These are phyloP conservation scores for Phrynosoma platyrhinos DNA, from an alignment of 2,113 vertebrate genomes.

Conservation along the genomic window DNA sequence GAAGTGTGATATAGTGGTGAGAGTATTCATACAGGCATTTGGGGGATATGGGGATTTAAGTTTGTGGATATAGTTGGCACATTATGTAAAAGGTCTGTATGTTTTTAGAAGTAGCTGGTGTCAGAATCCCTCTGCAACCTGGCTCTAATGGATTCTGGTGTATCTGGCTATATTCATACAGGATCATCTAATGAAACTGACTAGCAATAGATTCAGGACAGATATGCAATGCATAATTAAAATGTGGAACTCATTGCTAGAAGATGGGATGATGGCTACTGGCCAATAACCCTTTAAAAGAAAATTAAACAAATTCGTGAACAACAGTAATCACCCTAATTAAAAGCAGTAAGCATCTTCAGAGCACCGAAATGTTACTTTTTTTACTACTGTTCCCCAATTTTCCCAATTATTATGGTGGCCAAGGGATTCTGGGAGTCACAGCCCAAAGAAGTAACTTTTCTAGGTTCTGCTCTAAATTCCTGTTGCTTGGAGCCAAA, in stretches of 20 bases:
- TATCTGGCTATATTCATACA: background rate
- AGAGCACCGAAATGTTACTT: too few species aligned
- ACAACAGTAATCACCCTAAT: background rate
- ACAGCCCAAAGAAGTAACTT: too few species aligned
- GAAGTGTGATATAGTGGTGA: background rate
- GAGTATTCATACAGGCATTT: background rate
- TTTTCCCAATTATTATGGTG: too few species aligned
- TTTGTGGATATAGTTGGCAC: background rate
- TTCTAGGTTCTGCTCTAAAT: too few species aligned
- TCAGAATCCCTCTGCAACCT: too few species aligned
- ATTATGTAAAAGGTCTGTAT: background rate
- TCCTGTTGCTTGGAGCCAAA: too few species aligned
- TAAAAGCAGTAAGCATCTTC: too few species aligned
- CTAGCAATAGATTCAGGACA: background rate
- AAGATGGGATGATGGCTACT: background rate
- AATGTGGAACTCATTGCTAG: background rate
- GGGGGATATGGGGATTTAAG: background rate
- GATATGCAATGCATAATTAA: background rate
- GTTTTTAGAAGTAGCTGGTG: background rate
- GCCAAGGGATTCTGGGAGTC: too few species aligned
- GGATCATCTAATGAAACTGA: background rate
- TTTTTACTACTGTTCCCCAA: too few species aligned
- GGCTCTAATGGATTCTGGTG: too few species aligned
- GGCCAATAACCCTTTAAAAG: background rate
- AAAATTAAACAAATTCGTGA: background rate